Base-by-base conservation (phyloP, 2,888 invertebrate species). In the Caenorhabditis japonica region DNA sequence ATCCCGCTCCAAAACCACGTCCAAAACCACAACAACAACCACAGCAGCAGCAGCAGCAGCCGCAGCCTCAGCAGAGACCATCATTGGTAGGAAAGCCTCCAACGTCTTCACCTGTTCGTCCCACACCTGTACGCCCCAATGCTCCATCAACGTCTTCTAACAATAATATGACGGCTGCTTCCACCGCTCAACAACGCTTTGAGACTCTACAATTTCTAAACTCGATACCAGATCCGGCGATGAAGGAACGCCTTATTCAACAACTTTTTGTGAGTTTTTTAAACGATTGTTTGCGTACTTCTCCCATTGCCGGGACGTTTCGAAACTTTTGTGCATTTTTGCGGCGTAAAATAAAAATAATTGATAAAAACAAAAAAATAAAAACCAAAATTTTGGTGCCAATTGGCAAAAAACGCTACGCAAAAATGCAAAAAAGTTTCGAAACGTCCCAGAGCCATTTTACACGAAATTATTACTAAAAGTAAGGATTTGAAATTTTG, bases 261-360 rank as follows among this genome's bases (percentile, higher is more conserved):
- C 30, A 41, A n/a, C 41, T 55, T 8, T 25, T 36, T 8, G 58
- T 58, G 46, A 58, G 58, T 58, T 46, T 5, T 19, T 19, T 10
- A 34, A 7, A 19, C n/a, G n/a, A n/a, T n/a, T n/a, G n/a, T n/a
- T n/a, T n/a, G n/a, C n/a, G n/a, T n/a, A n/a, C n/a, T n/a, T n/a
- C n/a, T n/a, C n/a, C n/a, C n/a, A n/a, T n/a, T n/a, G n/a, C n/a
- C n/a, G n/a, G n/a, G n/a, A n/a, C n/a, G n/a, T n/a, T n/a, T n/a
- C n/a, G n/a, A n/a, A n/a, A n/a, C n/a, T n/a, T n/a, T n/a, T n/a
- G n/a, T n/a, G n/a, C n/a, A n/a, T n/a, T n/a, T n/a, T n/a, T n/a
- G n/a, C n/a, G n/a, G n/a, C n/a, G n/a, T n/a, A n/a, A n/a, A n/a
- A n/a, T n/a, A n/a, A n/a, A n/a, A n/a, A n/a, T n/a, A n/a, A n/a